These are phyloP conservation scores for Tenthredo mesomela DNA, from an alignment of 2,888 invertebrate species.

Conservation along the genomic window DNA sequence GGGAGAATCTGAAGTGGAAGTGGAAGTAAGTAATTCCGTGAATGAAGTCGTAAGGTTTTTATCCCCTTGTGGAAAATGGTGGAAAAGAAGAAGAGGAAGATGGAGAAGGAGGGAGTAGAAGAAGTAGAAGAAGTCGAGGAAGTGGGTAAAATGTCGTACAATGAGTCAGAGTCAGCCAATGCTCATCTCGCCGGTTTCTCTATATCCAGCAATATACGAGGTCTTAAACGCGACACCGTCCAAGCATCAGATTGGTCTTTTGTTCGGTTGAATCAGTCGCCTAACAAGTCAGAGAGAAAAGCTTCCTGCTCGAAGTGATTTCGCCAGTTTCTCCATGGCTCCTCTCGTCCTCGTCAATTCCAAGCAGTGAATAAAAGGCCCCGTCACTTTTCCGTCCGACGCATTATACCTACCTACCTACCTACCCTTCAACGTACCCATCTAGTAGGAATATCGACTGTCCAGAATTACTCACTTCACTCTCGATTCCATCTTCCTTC, in stretches of 20 bases:
- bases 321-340: not conserved
- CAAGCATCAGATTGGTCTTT: conserved; percentile 49
- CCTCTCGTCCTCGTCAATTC: conserved; percentile 20
- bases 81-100: not conserved
- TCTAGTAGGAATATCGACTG: not conserved
- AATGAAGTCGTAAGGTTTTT: conserved; percentile 32
- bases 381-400: conserved; percentile 20
- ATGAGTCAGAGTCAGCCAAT: conserved; percentile 40
- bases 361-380: conserved; percentile 37
- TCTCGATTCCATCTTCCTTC: conserved; percentile 23
- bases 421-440: not conserved
- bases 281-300: conserved; percentile 52
- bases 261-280: conserved; percentile 54
- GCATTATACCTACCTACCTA: not conserved
- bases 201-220: conserved; percentile 15
- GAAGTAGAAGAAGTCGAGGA: not conserved
- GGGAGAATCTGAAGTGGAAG: conserved; percentile 5
- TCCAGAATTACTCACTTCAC: conserved; percentile 27
- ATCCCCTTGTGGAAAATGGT: not conserved
- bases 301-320: conserved; percentile 36
- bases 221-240: conserved; percentile 42
- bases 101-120: not conserved
- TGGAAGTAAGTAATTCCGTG: conserved; percentile 9
- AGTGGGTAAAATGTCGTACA: conserved; percentile 23
- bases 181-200: conserved; percentile 17